Evolutionary conservation across 1,140 invertebrate species (phyloP).

Genomic region (Pantala flavescens): DNA sequence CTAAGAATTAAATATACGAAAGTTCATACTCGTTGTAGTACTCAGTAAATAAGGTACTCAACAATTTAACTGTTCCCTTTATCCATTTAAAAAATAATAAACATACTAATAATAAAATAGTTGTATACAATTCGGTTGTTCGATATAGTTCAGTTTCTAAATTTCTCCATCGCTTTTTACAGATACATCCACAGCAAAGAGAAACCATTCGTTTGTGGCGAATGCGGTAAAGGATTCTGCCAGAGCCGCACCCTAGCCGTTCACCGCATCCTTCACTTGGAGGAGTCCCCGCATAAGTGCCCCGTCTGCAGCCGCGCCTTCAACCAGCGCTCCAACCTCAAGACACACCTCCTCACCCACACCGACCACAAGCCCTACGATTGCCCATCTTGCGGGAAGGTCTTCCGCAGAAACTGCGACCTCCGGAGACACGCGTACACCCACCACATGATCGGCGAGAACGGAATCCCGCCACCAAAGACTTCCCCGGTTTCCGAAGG

Average conservation of each 20-base stretch:
- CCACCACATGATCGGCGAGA: slow-evolving; percentile 65
- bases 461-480: neutral
- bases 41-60: too few species aligned
- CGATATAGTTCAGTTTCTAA: too few species aligned
- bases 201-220: slow-evolving; percentile 91
- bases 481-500: neutral
- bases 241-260: slow-evolving; percentile 87
- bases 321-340: slow-evolving; percentile 84
- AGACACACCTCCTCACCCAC: slow-evolving; percentile 88
- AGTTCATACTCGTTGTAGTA: too few species aligned
- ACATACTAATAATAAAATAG: too few species aligned
- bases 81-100: too few species aligned
- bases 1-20: too few species aligned
- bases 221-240: slow-evolving; percentile 94
- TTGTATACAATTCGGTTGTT: too few species aligned
- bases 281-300: slow-evolving; percentile 85
- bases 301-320: slow-evolving; percentile 80
- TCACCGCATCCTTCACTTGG: slow-evolving; percentile 86
- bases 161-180: slow-evolving; percentile 32
- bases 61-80: too few species aligned
- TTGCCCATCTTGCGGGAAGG: slow-evolving; percentile 80
- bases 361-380: slow-evolving; percentile 92
- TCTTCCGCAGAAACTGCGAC: slow-evolving; percentile 77
- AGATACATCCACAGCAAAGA: slow-evolving; percentile 96
- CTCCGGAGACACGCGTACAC: slow-evolving; percentile 71